A percentile compares a stretch with the other conserved stretches of the same genome.
Evolutionary conservation across 1,140 invertebrate species (phyloP).

Genomic region (Bradysia coprophila): DNA sequence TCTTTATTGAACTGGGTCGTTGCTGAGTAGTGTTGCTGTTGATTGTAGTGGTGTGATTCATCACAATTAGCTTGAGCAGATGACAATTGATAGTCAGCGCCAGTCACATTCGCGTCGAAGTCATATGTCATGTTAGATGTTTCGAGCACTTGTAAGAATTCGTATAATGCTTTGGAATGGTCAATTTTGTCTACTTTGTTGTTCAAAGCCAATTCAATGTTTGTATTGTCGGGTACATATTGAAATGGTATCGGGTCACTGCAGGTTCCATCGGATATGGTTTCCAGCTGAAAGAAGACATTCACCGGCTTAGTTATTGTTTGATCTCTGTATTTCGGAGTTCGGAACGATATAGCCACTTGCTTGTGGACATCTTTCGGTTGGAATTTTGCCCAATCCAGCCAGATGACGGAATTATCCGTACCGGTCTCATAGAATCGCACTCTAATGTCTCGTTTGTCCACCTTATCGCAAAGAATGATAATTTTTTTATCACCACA

Average conservation of each 20-base stretch:
- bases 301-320: constrained; percentile 45
- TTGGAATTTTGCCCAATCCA: constrained; percentile 70
- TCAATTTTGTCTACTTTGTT: too few relatives aligned
- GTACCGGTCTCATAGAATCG: constrained; percentile 67
- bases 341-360: constrained; percentile 70
- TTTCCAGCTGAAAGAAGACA: constrained; percentile 65
- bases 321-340: constrained; percentile 44
- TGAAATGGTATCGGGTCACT: constrained; percentile 70
- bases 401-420: too few relatives aligned
- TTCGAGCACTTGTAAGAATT: too few relatives aligned
- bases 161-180: too few relatives aligned
- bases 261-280: constrained; percentile 65
- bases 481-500: constrained; percentile 79
- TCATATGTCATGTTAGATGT: too few relatives aligned
- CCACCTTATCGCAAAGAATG: constrained; percentile 80
- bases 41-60: too few relatives aligned
- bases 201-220: too few relatives aligned
- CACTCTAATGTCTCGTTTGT: constrained; percentile 79
- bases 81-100: too few relatives aligned
- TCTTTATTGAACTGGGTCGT: too few relatives aligned
- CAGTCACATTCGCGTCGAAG: too few relatives aligned
- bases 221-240: constrained; percentile 67
- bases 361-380: constrained; percentile 85
- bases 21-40: too few relatives aligned
- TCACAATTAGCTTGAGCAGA: too few relatives aligned